Evolutionary conservation across 2,797 vertebrate genomes (phyloP).

Genomic region (Premnoplex brunnescens): DNA sequence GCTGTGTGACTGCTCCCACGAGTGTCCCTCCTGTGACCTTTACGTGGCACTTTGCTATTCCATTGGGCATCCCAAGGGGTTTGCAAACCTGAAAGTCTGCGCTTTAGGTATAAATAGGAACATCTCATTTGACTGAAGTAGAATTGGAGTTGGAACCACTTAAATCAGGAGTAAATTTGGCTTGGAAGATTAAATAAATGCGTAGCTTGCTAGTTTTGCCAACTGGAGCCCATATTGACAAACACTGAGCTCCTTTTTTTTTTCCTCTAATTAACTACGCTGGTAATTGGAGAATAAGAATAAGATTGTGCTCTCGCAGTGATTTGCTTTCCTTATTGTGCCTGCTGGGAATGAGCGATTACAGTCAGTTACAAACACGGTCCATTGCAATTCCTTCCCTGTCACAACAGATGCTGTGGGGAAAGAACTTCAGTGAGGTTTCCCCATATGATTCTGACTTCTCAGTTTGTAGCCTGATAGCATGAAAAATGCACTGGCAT

Average conservation of each 20-base stretch:
- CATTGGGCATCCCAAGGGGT: not conserved
- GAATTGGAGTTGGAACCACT: constrained; percentile 6
- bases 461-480: not conserved
- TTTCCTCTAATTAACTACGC: constrained; percentile 43
- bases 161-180: constrained; percentile 52
- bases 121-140: not conserved
- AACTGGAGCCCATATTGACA: constrained; percentile 67
- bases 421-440: not conserved
- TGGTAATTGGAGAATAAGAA: constrained; percentile 58
- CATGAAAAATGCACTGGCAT: not conserved
- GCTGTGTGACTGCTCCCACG: not conserved
- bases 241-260: constrained; percentile 52
- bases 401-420: constrained; percentile 21
- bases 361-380: constrained; percentile 11
- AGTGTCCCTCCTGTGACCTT: not conserved
- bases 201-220: constrained; percentile 54
- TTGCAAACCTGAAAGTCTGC: not conserved
- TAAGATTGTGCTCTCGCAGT: constrained; percentile 41
- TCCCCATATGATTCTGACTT: not conserved
- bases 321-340: constrained; percentile 43
- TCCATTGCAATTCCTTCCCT: constrained; percentile 23
- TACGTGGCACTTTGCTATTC: not conserved
- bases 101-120: not conserved
- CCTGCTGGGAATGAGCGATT: constrained; percentile 54
- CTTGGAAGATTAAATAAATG: constrained; percentile 49